Evolutionary conservation across 1,140 invertebrate species (phyloP).

Genomic region (Babylonia areolata): DNA sequence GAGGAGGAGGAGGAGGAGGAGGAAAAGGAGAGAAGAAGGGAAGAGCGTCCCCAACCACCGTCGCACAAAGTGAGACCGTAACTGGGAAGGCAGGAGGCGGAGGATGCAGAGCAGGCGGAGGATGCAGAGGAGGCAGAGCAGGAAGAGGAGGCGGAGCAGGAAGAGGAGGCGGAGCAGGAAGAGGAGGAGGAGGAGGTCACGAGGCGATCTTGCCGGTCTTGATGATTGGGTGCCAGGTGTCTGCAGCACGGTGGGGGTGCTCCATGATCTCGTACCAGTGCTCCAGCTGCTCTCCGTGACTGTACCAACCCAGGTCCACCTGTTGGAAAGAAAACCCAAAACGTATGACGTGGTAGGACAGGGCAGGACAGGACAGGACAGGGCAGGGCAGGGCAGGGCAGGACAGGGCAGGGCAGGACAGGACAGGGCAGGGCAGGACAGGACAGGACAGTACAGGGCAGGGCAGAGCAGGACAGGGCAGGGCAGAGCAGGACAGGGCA

Average conservation of each 20-base stretch:
- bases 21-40: neutral
- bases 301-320: conserved; percentile 72
- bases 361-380: too few relatives aligned
- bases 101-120: neutral
- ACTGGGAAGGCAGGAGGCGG: neutral
- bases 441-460: too few relatives aligned
- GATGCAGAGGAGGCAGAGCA: neutral
- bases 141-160: neutral
- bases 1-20: neutral
- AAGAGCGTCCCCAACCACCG: too few relatives aligned
- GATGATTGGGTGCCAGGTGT: conserved; percentile 72
- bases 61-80: too few relatives aligned
- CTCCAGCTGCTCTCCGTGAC: conserved; percentile 70
- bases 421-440: too few relatives aligned
- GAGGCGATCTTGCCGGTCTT: conserved; percentile 70
- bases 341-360: too few relatives aligned
- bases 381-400: too few relatives aligned
- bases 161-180: neutral
- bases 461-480: too few relatives aligned
- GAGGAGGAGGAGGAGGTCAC: conserved; percentile 47
- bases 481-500: too few relatives aligned
- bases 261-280: conserved; percentile 75
- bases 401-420: too few relatives aligned
- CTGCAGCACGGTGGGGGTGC: conserved; percentile 69
- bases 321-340: neutral